Base-by-base conservation (phyloP, 2,797 vertebrate genomes). In the Orientallactaga sibirica region DNA sequence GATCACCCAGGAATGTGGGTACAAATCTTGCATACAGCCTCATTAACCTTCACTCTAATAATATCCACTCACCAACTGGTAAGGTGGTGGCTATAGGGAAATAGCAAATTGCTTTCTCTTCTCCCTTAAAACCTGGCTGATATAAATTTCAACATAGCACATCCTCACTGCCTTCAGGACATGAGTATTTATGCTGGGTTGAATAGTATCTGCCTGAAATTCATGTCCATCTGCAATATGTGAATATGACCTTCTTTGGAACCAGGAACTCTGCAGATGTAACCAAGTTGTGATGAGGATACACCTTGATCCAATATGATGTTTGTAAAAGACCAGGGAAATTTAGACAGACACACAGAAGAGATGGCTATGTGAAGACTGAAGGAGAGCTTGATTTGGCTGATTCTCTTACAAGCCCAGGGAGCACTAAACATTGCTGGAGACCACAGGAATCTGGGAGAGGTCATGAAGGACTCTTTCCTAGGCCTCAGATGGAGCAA, bases 241-340 rank as follows among this genome's bases (percentile, higher is more conserved):
- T 70, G 48, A 87, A 29, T 66, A 61, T 37, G 5, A 24, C 7
- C n/a, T 92, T 88, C n/a, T 92, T 88, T 41, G 58, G 71, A 87
- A 88, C 55, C 24, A 25, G 33, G 27, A 62, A 15, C 37, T 64
- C 67, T 33, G 55, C 16, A 33, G 10, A 74, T 81, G 0, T 8
- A 58, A 90, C 85, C 24, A 70, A 81, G 68, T 43, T 68, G 43
- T 61, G 16, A 41, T 15, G 61, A 93, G 2, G 22, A 5, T 81
- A 29, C 12, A 3, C 2, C 41, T 14, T 37, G 52, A 77, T 68
- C 12, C 11, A 24, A n/a, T 25, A 68, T 14, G 16, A 14, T 24
- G 15, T 61, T 48, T 18, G 86, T 87, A 19, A 5, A 33, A 77
- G 64, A 77, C 75, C 14, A 68, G n/a, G 41, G 55, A 24, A 9